Evolutionary conservation across 2,113 vertebrate genomes (phyloP), one percentile per base, ranked within the genome.

Genomic region (Tricholaema leucomelas): DNA sequence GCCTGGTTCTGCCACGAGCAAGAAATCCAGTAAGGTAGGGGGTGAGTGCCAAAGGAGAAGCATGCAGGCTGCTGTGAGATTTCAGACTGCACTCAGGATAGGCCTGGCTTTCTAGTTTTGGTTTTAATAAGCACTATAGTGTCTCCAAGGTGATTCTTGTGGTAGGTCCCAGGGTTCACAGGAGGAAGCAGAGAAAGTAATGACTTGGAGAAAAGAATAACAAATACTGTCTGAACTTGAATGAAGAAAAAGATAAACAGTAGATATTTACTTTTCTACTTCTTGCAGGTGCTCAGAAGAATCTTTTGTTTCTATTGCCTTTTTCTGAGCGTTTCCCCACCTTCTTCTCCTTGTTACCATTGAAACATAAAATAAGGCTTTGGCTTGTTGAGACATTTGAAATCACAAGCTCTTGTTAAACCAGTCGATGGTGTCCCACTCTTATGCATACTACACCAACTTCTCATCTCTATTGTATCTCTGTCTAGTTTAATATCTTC

Each of bases 1-100:
- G 30, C 99, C 99, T 31, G 98, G 99, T 88, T 99, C 99, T 4
- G 99, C 99, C 76, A 98, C 98, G 0, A 99, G 99, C 98, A 99
- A 98, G 96, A 99, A 99, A 94, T 99, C 99, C 38, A 96, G 92
- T 96, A 98, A 98, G 98, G 99, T 99, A 81, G 80, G 85, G 38
- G 31, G 11, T 44, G 74, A 69, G 67, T 25, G 35, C 61, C 1
- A 1, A 31, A 60, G 42, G 8, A 70, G 48, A 24, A 28, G 28
- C 3, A 2, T 16, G 35, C 31, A 28, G 17, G 31, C 52, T 69
- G 42, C 79, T 75, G 61, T 3, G 1, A 18, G 64, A 50, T 38
- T 85, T 61, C 69, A 52, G 48, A 18, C 38, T 6, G 55, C 63
- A 23, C 33, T 25, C 69, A 46, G 44, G 50, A 15, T 3, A 21